These are phyloP conservation scores for Steinernema khuongi DNA, from an alignment of 1,140 invertebrate genomes.

Conservation along the genomic window DNA sequence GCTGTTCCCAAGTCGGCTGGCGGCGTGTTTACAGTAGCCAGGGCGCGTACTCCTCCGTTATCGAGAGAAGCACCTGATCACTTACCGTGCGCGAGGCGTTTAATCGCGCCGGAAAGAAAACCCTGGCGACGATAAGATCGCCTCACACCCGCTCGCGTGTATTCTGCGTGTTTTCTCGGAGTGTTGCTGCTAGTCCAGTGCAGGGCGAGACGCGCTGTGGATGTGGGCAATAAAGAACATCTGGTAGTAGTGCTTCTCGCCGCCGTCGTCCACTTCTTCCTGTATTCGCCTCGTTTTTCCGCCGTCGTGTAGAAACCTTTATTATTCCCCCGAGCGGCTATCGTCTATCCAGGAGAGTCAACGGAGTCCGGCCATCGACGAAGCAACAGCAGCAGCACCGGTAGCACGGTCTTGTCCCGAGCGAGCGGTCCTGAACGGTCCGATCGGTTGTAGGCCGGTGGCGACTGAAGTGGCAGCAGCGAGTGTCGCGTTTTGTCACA, in stretches of 20 bases:
- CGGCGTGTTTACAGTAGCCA: not conserved
- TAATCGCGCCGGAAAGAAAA: not conserved
- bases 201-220: not conserved
- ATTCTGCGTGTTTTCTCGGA: too few relatives aligned
- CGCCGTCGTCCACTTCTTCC: not conserved
- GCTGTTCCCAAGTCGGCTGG: too few relatives aligned
- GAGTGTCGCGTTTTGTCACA: too few relatives aligned
- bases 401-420: too few relatives aligned
- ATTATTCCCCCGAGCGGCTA: not conserved
- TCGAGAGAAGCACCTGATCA: not conserved
- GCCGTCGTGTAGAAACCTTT: conserved; percentile 1
- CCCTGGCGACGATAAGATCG: not conserved
- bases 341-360: conserved; percentile 2
- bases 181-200: not conserved
- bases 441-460: too few relatives aligned
- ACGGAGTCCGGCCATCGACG: too few relatives aligned
- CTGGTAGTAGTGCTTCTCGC: conserved; percentile 1
- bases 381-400: too few relatives aligned
- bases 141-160: too few relatives aligned
- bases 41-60: not conserved
- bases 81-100: not conserved
- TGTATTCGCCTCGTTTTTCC: not conserved
- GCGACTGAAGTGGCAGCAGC: too few relatives aligned
- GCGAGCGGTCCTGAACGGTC: too few relatives aligned
- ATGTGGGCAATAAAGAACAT: conserved; percentile 1